Conservation (phyloP, 1,140 invertebrate species). For the Rhopalosiphum padi region DNA sequence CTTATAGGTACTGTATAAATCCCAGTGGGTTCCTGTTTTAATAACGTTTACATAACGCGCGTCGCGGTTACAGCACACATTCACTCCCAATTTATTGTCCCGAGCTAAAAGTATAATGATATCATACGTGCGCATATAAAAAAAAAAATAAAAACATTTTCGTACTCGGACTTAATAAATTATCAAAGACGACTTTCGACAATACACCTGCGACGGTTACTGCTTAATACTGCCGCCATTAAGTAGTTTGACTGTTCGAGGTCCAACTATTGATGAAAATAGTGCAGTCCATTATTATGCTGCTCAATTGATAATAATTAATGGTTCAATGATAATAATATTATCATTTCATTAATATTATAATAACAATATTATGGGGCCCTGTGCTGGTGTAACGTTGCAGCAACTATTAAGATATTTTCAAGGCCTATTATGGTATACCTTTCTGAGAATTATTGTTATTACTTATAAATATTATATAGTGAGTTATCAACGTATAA, state of each 20-base stretch:
- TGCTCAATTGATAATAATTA: conserved; percentile 18
- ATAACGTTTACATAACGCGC: conserved; percentile 26
- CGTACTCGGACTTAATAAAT: not conserved
- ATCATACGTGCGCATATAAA: not conserved
- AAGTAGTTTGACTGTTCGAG: not conserved
- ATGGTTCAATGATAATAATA: not conserved
- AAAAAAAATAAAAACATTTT: not conserved
- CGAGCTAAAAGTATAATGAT: not conserved
- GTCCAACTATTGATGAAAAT: not conserved
- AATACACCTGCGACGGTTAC: not conserved
- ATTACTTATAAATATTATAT: not conserved
- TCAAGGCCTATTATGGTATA: not conserved
- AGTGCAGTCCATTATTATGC: not conserved
- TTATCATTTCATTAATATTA: not conserved
- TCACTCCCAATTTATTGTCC: conserved; percentile 12
- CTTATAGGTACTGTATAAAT: not conserved
- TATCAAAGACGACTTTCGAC: not conserved
- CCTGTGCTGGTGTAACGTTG: not conserved
- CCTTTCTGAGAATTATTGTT: not conserved
- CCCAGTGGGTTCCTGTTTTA: not conserved
- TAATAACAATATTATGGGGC: not conserved
- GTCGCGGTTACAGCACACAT: not conserved
- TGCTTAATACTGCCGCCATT: not conserved
- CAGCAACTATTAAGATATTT: not conserved
- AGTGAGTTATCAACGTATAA: not conserved